Evolutionary conservation across 2,888 invertebrate genomes (phyloP).

Genomic region (Pardosa pseudoannulata): DNA sequence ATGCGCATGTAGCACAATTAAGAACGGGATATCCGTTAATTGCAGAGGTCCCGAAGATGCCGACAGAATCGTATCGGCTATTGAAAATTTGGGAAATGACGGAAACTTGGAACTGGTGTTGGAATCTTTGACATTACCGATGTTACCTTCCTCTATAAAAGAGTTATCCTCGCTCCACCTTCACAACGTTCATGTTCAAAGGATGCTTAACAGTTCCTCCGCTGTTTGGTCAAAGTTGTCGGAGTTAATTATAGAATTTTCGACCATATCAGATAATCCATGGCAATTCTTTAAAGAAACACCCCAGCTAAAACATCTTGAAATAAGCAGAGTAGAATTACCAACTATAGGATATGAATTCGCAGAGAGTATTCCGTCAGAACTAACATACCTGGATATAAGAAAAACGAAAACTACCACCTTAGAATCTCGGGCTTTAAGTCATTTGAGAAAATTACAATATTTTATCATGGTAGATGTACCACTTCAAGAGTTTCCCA

Average conservation of each 20-base stretch:
- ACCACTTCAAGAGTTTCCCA: slow-evolving; percentile 45
- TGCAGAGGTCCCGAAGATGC: slow-evolving; percentile 24
- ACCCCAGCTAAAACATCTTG: slow-evolving; percentile 3
- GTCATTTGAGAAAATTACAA: slow-evolving; percentile 33
- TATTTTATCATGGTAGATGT: slow-evolving; percentile 34
- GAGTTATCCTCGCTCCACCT: slow-evolving; percentile 5
- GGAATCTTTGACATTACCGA: slow-evolving; percentile 1
- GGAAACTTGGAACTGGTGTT: slow-evolving; percentile 27
- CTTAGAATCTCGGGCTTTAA: slow-evolving; percentile 27
- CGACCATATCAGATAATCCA: neutral
- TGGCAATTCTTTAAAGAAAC: slow-evolving; percentile 37
- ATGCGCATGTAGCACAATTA: slow-evolving; percentile 22
- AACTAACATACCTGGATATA: slow-evolving; percentile 32
- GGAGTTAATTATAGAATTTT: slow-evolving; percentile 34
- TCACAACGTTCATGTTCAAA: neutral
- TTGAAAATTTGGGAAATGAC: neutral
- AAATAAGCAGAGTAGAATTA: slow-evolving; percentile 10
- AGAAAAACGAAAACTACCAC: slow-evolving; percentile 38
- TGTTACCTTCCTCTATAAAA: neutral
- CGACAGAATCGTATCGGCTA: slow-evolving; percentile 8
- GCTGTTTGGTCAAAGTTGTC: slow-evolving; percentile 36
- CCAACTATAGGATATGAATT: slow-evolving; percentile 34
- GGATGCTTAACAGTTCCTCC: neutral
- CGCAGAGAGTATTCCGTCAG: slow-evolving; percentile 17
- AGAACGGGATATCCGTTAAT: slow-evolving; percentile 15